These are phyloP conservation scores for Gila orcuttii DNA, from an alignment of 2,113 vertebrate species.

Conservation along the genomic window DNA sequence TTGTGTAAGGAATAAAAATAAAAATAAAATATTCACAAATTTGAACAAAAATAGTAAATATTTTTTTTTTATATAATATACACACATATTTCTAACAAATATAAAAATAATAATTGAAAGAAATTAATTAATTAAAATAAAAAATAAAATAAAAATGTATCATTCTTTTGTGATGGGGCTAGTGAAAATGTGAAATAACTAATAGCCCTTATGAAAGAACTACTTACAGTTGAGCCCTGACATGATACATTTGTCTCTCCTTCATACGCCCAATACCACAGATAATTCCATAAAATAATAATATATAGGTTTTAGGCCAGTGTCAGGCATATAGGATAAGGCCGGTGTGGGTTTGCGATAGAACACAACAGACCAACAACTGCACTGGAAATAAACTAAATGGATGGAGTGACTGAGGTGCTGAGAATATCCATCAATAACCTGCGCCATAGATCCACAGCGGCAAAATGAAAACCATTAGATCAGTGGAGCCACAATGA, in stretches of 20 bases:
- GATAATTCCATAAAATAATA: no score
- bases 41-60: no score
- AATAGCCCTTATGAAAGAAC: no score
- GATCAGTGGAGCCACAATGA: conserved; percentile 41
- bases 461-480: conserved; percentile 58
- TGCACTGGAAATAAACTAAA: conserved; percentile 52
- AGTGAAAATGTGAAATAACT: background rate
- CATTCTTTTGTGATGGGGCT: background rate
- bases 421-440: conserved; percentile 58
- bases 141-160: background rate
- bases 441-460: conserved; percentile 33
- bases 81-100: background rate
- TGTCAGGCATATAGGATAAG: no score
- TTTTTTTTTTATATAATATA: no score
- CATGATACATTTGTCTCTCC: background rate
- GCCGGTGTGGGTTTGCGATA: conserved; percentile 14
- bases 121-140: no score
- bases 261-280: background rate
- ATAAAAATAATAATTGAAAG: background rate
- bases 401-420: conserved; percentile 49
- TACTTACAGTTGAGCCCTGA: background rate
- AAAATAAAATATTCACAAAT: no score
- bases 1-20: background rate
- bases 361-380: conserved; percentile 33
- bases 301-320: no score